Percentiles rank a stretch among this genome's conserved stretches.
Conservation (phyloP, 1,140 invertebrate genomes). For the Pseudomyrmex pallidus region DNA sequence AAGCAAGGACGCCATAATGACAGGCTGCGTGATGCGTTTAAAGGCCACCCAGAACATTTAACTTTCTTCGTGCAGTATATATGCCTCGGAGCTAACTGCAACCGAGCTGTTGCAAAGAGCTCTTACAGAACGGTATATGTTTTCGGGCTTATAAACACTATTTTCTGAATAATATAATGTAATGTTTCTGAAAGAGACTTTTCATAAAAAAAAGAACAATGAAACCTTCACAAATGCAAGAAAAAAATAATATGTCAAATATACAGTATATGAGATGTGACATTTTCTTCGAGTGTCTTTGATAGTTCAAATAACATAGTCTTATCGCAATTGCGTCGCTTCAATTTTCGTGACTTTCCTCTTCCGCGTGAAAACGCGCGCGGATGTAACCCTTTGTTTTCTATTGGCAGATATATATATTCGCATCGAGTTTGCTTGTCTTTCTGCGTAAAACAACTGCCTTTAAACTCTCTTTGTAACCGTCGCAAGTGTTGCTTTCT, state of each 20-base stretch:
- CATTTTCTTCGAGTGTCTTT: slow-evolving; percentile 25
- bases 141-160: background rate
- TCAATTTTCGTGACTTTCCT: slow-evolving; percentile 48
- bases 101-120: background rate
- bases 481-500: slow-evolving; percentile 33
- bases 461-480: slow-evolving; percentile 26
- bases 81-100: background rate
- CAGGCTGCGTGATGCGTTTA: background rate
- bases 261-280: background rate
- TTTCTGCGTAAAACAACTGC: background rate
- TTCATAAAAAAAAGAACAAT: background rate
- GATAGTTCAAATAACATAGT: slow-evolving; percentile 11
- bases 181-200: background rate
- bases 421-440: background rate
- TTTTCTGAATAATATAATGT: background rate
- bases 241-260: slow-evolving; percentile 37
- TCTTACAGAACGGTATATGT: background rate
- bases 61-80: background rate
- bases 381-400: slow-evolving; percentile 25
- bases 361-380: background rate
- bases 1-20: slow-evolving; percentile 21
- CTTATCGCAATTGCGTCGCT: slow-evolving; percentile 10
- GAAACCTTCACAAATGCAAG: no score
- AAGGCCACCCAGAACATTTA: background rate
- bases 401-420: slow-evolving; percentile 13